phyloP scores from a whole-genome alignment of 2,797 vertebrate species.

The Ptychadena robeensis region DNA sequence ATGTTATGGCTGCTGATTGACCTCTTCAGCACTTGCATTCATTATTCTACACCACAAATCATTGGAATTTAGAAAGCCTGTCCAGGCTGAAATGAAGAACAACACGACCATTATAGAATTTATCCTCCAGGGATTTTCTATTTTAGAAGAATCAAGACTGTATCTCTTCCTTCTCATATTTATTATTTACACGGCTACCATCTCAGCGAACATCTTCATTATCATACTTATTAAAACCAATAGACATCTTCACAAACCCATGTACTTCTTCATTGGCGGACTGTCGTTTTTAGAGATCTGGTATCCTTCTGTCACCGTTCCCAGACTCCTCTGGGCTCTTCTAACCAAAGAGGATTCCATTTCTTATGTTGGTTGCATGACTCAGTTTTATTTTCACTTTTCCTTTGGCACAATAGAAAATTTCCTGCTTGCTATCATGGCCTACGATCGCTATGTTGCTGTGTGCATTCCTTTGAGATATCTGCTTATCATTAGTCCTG shows the following conservation, averaged over 20 bases:
- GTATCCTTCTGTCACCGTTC: conserved; percentile 46
- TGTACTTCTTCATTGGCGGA: conserved; percentile 47
- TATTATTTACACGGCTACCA: conserved; percentile 19
- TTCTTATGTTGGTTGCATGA: conserved; percentile 5
- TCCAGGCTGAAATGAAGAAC: conserved; percentile 8
- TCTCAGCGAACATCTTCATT: conserved; percentile 35
- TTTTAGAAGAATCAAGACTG: not conserved
- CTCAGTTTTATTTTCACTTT: conserved; percentile 48
- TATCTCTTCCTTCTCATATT: conserved; percentile 21
- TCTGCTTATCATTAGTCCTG: conserved; percentile 4
- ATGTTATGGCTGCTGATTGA: not conserved
- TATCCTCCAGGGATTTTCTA: conserved; percentile 27
- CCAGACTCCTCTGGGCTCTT: conserved; percentile 31
- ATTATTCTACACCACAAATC: too few species aligned
- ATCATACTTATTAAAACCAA: conserved; percentile 8
- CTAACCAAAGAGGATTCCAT: conserved; percentile 11
- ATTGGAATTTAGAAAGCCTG: too few species aligned
- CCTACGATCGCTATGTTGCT: conserved; percentile 61
- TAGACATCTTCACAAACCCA: conserved; percentile 32
- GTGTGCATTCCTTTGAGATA: conserved; percentile 63
- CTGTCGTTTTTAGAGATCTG: conserved; percentile 50
- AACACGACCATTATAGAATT: not conserved
- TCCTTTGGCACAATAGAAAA: conserved; percentile 11
- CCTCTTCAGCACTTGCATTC: not conserved
- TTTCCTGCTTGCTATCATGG: conserved; percentile 35